Evolutionary conservation across 2,113 vertebrate species (phyloP), one percentile per base, ranked within the genome.

Genomic region (Nycticorax nycticorax): DNA sequence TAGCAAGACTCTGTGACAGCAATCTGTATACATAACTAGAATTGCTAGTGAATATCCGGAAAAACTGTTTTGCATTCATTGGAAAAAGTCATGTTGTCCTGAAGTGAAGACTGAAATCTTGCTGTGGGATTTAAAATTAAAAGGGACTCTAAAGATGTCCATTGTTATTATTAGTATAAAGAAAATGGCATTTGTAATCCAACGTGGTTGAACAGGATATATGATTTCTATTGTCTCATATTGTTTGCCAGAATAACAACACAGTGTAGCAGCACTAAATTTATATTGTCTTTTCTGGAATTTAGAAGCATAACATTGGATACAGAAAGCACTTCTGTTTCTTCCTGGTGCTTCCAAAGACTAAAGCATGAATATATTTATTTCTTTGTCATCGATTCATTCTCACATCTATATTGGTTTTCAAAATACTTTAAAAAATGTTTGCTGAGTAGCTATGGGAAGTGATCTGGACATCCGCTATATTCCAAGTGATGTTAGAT

Each of bases 391-490:
- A 74, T 35, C 2, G 6, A 66, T 62, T 93, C 35, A n/a, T 78
- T 95, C 66, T 92, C 28, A 14, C 39, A 24, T 72, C n/a, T 59
- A n/a, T 69, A 64, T 4, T 62, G 10, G 18, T 79, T 87, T 95
- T 75, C 62, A 81, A 74, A 88, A 85, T 62, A 7, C 57, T 80
- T 94, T 78, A 12, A 68, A 23, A 78, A 91, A 39, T 85, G 26
- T 41, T 81, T 89, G n/a, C n/a, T 95, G 86, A 91, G 77, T n/a
- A 82, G 37, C 69, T 68, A 57, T 73, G 77, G 28, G 81, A 87
- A 95, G 71, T 23, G 32, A 85, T 85, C 37, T 62, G 66, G 45
- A 89, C 9, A 20, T 67, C 41, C 23, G 1, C 9, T 64, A 56
- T 45, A 43, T 56, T 88, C 56, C 76, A 88, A 90, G n/a, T 39